Percentiles rank a stretch among this genome's conserved stretches.
These are phyloP conservation scores for pig (Sus scrofa) DNA, from an alignment of 2,113 vertebrate genomes.

Conservation along the genomic window DNA sequence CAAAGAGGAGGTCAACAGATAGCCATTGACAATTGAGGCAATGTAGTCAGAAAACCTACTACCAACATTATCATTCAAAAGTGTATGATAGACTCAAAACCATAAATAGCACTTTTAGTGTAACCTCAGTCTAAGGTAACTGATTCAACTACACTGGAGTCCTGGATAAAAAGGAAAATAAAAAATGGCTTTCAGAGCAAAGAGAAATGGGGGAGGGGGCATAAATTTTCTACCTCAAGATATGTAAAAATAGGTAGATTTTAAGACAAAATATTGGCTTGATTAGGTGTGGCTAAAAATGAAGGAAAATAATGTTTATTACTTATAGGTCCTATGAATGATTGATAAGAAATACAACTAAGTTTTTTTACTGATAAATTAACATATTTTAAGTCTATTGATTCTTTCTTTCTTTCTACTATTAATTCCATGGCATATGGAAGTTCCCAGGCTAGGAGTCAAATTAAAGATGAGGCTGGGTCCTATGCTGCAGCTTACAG, in stretches of 20 bases:
- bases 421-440: too few relatives aligned
- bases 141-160: not conserved
- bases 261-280: not conserved
- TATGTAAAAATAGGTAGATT: not conserved
- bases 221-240: not conserved
- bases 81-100: not conserved
- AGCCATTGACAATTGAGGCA: not conserved
- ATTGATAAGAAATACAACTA: not conserved
- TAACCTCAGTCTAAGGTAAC: not conserved
- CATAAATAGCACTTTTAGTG: not conserved
- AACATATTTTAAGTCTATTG: not conserved
- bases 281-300: not conserved
- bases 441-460: too few relatives aligned
- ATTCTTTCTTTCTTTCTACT: too few relatives aligned
- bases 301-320: not conserved
- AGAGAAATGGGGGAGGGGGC: not conserved
- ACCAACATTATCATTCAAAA: conserved; percentile 8
- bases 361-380: not conserved
- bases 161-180: not conserved
- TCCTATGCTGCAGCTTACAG: too few relatives aligned
- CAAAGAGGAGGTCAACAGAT: not conserved
- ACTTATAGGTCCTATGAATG: not conserved
- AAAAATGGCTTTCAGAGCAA: not conserved
- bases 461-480: too few relatives aligned
- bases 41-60: not conserved